A percentile compares a stretch with the other conserved stretches of the same genome.
Conservation (phyloP, 1,140 invertebrate species). For the Drosophila repletoides region DNA sequence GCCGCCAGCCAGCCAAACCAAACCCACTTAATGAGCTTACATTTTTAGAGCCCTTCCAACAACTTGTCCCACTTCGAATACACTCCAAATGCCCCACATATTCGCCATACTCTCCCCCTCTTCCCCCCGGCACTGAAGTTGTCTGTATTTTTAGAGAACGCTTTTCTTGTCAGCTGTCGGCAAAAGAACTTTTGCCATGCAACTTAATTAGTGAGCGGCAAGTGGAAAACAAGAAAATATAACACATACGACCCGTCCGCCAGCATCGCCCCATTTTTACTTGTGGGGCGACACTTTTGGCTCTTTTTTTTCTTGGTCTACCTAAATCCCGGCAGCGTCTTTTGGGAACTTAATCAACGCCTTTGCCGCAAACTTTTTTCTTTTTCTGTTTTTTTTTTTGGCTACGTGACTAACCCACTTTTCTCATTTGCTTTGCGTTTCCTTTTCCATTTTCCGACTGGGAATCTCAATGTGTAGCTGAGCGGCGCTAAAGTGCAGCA, state of each 20-base stretch:
- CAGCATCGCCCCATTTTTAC: no score
- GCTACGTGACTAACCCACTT: constrained; percentile 73
- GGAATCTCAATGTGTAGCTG: background rate
- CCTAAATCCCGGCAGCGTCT: constrained; percentile 57
- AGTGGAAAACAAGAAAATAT: constrained; percentile 75
- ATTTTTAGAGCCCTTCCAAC: constrained; percentile 37
- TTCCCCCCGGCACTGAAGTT: no score
- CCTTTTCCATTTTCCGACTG: no score
- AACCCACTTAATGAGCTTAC: constrained; percentile 79
- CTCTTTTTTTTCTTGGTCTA: constrained; percentile 8
- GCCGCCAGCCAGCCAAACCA: no score
- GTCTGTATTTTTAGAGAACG: constrained; percentile 33
- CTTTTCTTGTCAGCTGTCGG: constrained; percentile 64
- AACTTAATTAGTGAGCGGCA: constrained; percentile 76
- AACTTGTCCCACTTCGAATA: background rate
- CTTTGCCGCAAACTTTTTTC: constrained; percentile 24
- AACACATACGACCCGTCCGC: constrained; percentile 56
- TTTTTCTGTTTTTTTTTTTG: constrained; percentile 20
- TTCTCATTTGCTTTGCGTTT: constrained; percentile 2
- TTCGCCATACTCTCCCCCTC: background rate
- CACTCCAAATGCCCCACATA: constrained; percentile 35
- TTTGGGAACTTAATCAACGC: constrained; percentile 68
- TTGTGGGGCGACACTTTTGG: constrained; percentile 30
- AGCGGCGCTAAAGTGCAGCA: constrained; percentile 30
- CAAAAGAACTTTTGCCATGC: constrained; percentile 65